Base-by-base conservation (phyloP, 2,113 vertebrate species). In the Atractosteus spatula region DNA sequence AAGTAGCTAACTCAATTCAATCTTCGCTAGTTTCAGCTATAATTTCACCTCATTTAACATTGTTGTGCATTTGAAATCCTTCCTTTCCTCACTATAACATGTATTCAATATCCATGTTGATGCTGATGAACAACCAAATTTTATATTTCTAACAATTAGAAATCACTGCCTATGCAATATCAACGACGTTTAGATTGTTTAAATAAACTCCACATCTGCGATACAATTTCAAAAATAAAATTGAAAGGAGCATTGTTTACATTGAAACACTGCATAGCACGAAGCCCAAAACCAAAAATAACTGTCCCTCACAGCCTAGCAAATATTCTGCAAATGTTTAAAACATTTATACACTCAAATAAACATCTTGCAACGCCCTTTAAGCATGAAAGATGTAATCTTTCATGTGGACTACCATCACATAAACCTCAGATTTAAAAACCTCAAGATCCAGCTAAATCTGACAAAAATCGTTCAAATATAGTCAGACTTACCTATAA, bases 401-500 rank as follows among this genome's bases (percentile, higher is more conserved):
- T 51, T 67, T 14, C 42, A 72, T 16, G 67, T 62, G 17, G 10
- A 51, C 47, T 51, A 51, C 5, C 47, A 10, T 51, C 47, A 51
- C 10, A 51, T 45, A 73, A 67, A 55, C 59, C 57, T 64, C 12
- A 74, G 55, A 11, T 59, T 44, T 44, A 57, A 63, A 59, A 62
- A 45, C 6, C 51, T 13, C 44, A 68, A 76, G 76, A 80, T 68
- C 8, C 41, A 55, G 5, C 47, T 56, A 70, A 54, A 57, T 77
- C 8, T 8, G 3, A 65, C 42, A 44, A 29, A 42, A 80, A 88
- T 51, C 90, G 29, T 29, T 29, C 29, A 29, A 29, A 29, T 29
- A 29, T 1, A 29, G 29, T 29, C 29, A 29, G 29, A 29, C 29
- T 92, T 77, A 93, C 91, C 91, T 89, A 91, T 78, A 84, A 83